Percentiles rank a stretch among this genome's conserved stretches.
Evolutionary conservation across 2,888 invertebrate species (phyloP).

Genomic region (Agriopis marginaria): DNA sequence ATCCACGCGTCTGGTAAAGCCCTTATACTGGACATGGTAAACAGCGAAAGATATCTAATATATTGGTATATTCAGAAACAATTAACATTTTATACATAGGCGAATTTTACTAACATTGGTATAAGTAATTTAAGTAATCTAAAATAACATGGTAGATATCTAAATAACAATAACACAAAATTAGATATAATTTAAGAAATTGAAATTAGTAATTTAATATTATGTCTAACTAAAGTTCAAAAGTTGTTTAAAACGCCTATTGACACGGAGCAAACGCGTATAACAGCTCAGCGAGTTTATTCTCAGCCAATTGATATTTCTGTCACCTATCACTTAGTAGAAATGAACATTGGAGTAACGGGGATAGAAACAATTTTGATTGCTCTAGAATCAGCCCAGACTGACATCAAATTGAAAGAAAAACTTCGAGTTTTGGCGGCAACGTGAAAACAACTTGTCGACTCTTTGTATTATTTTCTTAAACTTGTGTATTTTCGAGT

Average conservation of each 20-base stretch:
- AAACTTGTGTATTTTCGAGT: no score
- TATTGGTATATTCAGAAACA: neutral
- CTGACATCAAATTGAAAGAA: no score
- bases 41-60: conserved; percentile 1
- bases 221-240: neutral
- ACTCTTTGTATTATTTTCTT: no score
- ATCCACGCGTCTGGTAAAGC: neutral
- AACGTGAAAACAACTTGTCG: no score
- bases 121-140: conserved; percentile 6
- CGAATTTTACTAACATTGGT: conserved; percentile 20
- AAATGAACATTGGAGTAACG: neutral
- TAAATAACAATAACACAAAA: neutral
- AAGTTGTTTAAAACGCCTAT: neutral
- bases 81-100: conserved; percentile 45
- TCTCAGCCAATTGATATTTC: neutral
- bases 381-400: neutral
- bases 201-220: neutral
- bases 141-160: conserved; percentile 9
- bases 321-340: neutral
- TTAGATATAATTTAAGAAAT: conserved; percentile 8
- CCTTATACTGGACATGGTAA: neutral
- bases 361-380: neutral
- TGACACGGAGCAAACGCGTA: neutral
- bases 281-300: neutral
- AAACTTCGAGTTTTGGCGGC: no score